Conservation (phyloP, 2,113 vertebrate species). For the Apus apus region DNA sequence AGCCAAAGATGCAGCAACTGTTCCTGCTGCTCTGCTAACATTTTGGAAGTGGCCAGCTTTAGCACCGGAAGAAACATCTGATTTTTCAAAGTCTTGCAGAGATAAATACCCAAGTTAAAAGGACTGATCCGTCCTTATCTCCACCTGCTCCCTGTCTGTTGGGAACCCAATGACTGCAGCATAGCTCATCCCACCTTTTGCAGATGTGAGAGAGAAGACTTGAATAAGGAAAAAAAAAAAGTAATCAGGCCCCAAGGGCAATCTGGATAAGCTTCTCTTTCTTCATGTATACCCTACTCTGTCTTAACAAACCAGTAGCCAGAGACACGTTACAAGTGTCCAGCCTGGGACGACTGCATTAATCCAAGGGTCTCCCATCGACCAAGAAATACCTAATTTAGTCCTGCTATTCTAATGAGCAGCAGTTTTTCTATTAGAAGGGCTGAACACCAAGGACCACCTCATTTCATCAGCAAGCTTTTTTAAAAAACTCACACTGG, state of each 20-base stretch:
- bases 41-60: constrained; percentile 36
- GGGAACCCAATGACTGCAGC: background rate
- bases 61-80: constrained; percentile 43
- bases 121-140: background rate
- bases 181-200: background rate
- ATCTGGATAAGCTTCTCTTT: constrained; percentile 13
- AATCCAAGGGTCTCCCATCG: constrained; percentile 23
- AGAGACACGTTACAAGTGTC: background rate
- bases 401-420: background rate
- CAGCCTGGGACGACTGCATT: background rate
- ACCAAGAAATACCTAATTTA: background rate
- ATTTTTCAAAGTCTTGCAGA: constrained; percentile 36
- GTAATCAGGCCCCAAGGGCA: background rate
- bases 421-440: background rate
- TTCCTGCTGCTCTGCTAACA: background rate
- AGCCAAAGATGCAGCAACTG: constrained; percentile 66
- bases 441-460: background rate
- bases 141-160: background rate
- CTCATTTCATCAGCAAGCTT: background rate
- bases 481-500: background rate
- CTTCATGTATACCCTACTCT: background rate
- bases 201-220: background rate
- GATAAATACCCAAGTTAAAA: background rate
- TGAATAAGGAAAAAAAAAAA: background rate
- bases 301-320: background rate